Evolutionary conservation across 1,140 invertebrate genomes (phyloP), one percentile per base, ranked within the genome.

Genomic region (Brachionus angularis): DNA sequence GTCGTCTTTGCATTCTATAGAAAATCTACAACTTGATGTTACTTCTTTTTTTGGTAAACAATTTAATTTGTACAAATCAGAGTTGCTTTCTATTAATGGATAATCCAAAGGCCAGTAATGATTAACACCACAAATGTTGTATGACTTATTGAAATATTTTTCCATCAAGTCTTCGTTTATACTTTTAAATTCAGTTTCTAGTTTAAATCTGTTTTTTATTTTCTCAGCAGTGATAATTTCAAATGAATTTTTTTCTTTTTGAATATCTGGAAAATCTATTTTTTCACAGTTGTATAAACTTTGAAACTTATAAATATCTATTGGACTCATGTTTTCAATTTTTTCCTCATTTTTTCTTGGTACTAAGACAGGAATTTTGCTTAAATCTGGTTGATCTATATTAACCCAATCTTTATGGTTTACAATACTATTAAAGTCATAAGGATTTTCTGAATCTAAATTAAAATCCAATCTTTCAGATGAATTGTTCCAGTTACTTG

Each of bases 361-460:
- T 27, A 67, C 14, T 21, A 67, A 50, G 47, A 50, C 36, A 47
- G 62, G 62, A 4, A 47, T 33, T 31, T 50, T 46, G 42, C 62
- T 67, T 1, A n/a, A n/a, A n/a, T n/a, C n/a, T n/a, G n/a, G n/a
- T n/a, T n/a, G n/a, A n/a, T n/a, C n/a, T n/a, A n/a, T n/a, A n/a
- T n/a, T n/a, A n/a, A n/a, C n/a, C n/a, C n/a, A 67, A 31, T 67
- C 47, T 4, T 67, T 47, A 31, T 67, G 62, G 25, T 25, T 67
- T 4, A 67, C 44, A n/a, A n/a, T n/a, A 25, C 62, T 67, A 27
- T 67, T 29, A 67, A 67, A 67, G 14, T 67, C 62, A 36, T 67
- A 67, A 1, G 62, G 62, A 16, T 8, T 42, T 12, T 67, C 62
- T 34, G 47, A n/a, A n/a, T n/a, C n/a, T n/a, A n/a, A n/a, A n/a